Evolutionary conservation across 1,140 invertebrate species (phyloP), one percentile per base, ranked within the genome.

Genomic region (Ceratosolen solmsi): DNA sequence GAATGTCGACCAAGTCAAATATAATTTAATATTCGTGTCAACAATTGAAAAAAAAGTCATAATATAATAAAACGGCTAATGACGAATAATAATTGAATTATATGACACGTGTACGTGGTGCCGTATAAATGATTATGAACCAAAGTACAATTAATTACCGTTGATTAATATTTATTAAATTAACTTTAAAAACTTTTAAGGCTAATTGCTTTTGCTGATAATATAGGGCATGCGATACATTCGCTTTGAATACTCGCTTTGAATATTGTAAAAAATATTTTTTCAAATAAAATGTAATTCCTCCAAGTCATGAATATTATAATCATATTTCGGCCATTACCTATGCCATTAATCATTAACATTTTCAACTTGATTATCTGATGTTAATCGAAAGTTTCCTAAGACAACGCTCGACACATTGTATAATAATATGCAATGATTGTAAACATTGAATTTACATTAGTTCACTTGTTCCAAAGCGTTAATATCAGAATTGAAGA

Each of bases 11-110:
- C 25, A 27, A 33, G 11, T 80, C 49, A 60, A 58, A 76, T 60
- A 76, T 60, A 46, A 76, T 76, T 82, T 49, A 46, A 80, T 70
- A 38, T 56, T 54, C 58, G 9, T 33, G 36, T 51, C 25, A 20
- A 25, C 25, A 27, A 72, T 80, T 38, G 70, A 60, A 80, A 74
- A 80, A 74, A 80, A 41, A 80, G 49, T 74, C 56, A 74, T 63
- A 51, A 73, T 33, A 36, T 54, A 80, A 80, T 54, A 11, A 49
- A 58, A 27, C 46, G 33, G 54, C 30, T 63, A 74, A 80, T 65
- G 73, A 80, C 41, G 25, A 33, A 36, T 15, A 33, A 9, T 11
- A 63, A 63, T 60, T 80, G 36, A 63, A 80, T 80, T 80, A n/a
- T 27, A 4, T 49, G 49, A 25, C 70, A 70, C 22, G 15, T 38